These are phyloP conservation scores for Dexiosoma caninum DNA, from an alignment of 2,888 invertebrate genomes.

Conservation along the genomic window DNA sequence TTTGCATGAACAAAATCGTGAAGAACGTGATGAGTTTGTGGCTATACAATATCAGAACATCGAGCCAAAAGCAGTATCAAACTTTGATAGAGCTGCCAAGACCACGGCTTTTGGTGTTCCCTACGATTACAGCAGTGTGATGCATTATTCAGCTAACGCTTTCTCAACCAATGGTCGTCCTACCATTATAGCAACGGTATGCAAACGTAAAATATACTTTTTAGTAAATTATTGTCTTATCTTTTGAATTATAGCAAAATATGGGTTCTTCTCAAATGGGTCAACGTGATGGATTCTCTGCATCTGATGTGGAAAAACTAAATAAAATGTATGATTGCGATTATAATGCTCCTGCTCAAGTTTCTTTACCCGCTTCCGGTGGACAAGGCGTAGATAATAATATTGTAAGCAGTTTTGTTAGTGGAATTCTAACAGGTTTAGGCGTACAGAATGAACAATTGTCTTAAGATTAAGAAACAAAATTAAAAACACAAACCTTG, in stretches of 20 bases:
- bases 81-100: conserved; percentile 84
- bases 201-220: conserved; percentile 25
- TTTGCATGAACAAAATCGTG: conserved; percentile 89
- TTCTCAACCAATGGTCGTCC: conserved; percentile 85
- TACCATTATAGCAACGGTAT: conserved; percentile 85
- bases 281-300: conserved; percentile 86
- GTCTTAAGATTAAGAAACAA: not conserved
- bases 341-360: conserved; percentile 25
- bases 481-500: not conserved
- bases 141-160: conserved; percentile 89
- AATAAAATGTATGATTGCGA: conserved; percentile 86
- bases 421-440: conserved; percentile 73
- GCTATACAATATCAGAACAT: conserved; percentile 84
- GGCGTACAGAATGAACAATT: conserved; percentile 67
- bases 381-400: conserved; percentile 66
- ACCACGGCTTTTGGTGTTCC: conserved; percentile 84
- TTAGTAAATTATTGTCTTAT: not conserved
- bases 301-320: conserved; percentile 85
- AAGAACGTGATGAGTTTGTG: conserved; percentile 85
- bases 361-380: conserved; percentile 29
- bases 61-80: conserved; percentile 81
- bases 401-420: conserved; percentile 72
- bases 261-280: conserved; percentile 80
- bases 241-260: conserved; percentile 65
- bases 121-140: conserved; percentile 89